Conservation (phyloP, 1,140 invertebrate genomes). For the Cheumatopsyche charites region DNA sequence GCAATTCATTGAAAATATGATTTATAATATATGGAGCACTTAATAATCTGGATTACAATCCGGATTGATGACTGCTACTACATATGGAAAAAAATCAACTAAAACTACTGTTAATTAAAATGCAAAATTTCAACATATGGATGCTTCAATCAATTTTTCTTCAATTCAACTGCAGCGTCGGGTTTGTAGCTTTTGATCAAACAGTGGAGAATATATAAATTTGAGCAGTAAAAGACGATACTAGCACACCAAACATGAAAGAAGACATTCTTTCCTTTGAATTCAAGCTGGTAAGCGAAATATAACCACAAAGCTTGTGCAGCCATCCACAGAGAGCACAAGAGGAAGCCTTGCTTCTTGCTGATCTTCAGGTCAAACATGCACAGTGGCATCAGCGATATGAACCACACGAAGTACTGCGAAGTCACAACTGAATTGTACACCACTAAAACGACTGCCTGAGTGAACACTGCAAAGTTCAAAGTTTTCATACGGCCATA, state of each 20-base stretch:
- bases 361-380: conserved; percentile 68
- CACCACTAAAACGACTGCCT: conserved; percentile 88
- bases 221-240: conserved; percentile 77
- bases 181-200: conserved; percentile 67
- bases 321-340: conserved; percentile 73
- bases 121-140: no score
- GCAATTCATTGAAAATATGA: no score
- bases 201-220: conserved; percentile 74
- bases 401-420: conserved; percentile 98
- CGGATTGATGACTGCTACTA: no score
- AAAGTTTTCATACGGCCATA: conserved; percentile 73
- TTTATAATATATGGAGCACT: no score
- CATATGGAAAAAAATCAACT: not conserved
- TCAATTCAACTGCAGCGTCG: conserved; percentile 32
- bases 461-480: conserved; percentile 82
- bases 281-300: conserved; percentile 91
- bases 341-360: conserved; percentile 58
- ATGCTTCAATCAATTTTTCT: conserved; percentile 18
- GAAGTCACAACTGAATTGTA: conserved; percentile 97
- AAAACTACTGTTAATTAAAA: not conserved
- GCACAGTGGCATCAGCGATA: conserved; percentile 83
- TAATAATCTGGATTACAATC: no score
- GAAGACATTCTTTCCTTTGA: conserved; percentile 83
- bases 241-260: conserved; percentile 79
- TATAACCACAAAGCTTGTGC: conserved; percentile 88